phyloP scores from a whole-genome alignment of 92 coral and sea anemone genomes.

The Umimayanthus chanpuru region DNA sequence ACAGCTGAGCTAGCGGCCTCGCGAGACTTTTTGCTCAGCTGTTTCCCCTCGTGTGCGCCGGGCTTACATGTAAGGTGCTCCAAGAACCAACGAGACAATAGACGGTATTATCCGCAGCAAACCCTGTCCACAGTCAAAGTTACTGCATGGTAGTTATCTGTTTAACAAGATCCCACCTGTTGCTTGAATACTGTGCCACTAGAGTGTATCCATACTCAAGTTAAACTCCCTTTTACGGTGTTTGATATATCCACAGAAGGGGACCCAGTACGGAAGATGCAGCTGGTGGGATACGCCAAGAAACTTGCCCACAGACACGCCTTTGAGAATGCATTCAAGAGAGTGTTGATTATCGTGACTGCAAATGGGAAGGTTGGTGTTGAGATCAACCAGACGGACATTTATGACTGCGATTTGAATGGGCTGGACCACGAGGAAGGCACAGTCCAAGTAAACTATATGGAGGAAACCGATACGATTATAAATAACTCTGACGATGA shows the following conservation, averaged over 20 bases:
- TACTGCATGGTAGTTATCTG: neutral
- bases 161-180: neutral
- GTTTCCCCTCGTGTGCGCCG: too few species aligned
- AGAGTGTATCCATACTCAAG: neutral
- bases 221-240: too few species aligned
- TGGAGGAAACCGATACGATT: constrained; percentile 43
- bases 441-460: constrained; percentile 60
- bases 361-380: constrained; percentile 82
- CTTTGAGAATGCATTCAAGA: constrained; percentile 81
- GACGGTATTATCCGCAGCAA: too few species aligned
- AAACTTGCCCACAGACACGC: constrained; percentile 84
- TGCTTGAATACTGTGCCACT: neutral
- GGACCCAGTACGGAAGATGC: constrained; percentile 63
- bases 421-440: constrained; percentile 49
- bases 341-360: constrained; percentile 72
- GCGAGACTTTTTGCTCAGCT: too few species aligned
- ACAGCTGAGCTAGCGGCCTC: too few species aligned
- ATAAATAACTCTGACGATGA: too few species aligned
- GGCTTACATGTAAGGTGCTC: too few species aligned
- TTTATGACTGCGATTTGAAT: constrained; percentile 43
- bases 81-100: too few species aligned
- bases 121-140: too few species aligned
- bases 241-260: constrained; percentile 52
- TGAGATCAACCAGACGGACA: constrained; percentile 71
- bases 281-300: constrained; percentile 75